phyloP scores from a whole-genome alignment of 2,888 invertebrate genomes.

The Sminthurinus aureus region DNA sequence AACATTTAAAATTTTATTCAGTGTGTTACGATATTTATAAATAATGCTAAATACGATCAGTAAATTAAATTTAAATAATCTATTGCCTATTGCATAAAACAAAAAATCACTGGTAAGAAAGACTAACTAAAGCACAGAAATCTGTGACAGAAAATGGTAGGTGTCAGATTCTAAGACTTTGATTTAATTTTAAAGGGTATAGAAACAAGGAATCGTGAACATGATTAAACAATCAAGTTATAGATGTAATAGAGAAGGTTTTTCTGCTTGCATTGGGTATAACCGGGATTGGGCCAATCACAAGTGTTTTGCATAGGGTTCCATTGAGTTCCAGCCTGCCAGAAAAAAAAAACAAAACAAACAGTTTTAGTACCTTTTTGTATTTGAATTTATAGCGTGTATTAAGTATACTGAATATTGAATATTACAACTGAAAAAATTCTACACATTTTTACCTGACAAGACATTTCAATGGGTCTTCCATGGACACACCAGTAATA shows the following conservation, averaged over 20 bases:
- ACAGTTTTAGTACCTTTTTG: not conserved
- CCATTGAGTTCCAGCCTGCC: slow-evolving; percentile 76
- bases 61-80: too few relatives aligned
- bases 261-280: slow-evolving; percentile 35
- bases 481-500: slow-evolving; percentile 88
- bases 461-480: slow-evolving; percentile 75
- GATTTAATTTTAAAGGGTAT: too few relatives aligned
- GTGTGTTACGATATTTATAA: too few relatives aligned
- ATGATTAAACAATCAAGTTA: slow-evolving; percentile 30
- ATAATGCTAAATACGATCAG: too few relatives aligned
- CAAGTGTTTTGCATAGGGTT: slow-evolving; percentile 75
- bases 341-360: not conserved
- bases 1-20: too few relatives aligned
- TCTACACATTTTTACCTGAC: slow-evolving; percentile 65
- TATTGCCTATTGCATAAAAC: too few relatives aligned
- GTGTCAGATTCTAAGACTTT: too few relatives aligned
- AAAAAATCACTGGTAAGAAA: too few relatives aligned
- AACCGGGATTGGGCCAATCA: slow-evolving; percentile 73
- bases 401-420: not conserved
- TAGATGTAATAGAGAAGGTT: slow-evolving; percentile 32
- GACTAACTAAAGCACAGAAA: too few relatives aligned
- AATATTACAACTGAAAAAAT: not conserved
- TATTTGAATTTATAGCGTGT: not conserved
- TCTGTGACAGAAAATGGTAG: too few relatives aligned
- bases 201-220: not conserved